Base-by-base conservation (phyloP, 2,797 vertebrate species). In the Masticophis lateralis region DNA sequence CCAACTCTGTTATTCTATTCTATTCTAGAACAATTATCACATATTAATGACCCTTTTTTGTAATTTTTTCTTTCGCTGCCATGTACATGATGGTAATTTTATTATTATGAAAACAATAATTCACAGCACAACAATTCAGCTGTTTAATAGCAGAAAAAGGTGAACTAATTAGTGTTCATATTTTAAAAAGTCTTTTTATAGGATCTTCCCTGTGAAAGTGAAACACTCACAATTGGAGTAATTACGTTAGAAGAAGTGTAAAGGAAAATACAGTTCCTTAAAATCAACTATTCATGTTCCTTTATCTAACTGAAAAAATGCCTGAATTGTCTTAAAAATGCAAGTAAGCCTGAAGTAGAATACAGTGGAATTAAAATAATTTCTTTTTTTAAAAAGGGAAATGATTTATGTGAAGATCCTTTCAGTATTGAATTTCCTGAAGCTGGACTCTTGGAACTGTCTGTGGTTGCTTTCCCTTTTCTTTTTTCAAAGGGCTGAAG, bases 251-350 rank as follows among this genome's bases (percentile, higher is more conserved):
- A 86, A 66, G 60, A 92, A 32, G 5, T 51, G 28, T 25, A 92
- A 92, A 91, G 47, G 4, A 27, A 92, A 86, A 92, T 51, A 87
- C 20, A 56, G 60, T 69, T 87, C 27, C 55, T 55, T 87, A 69
- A 66, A 92, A 69, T 9, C 60, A 92, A 51, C 91, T 88, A 32
- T 87, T 32, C 37, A 57, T 87, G 60, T 69, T 92, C 66, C 59
- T 66, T 69, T 87, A 53, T 88, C 86, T 86, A 86, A 94, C 25
- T 88, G 22, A 93, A 57, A 61, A 22, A 25, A 60, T 87, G n/a
- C 56, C 90, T 93, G 13, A 60, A 63, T 86, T 90, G 56, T 91
- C 56, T 94, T 69, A 92, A 56, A 18, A 69, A 12, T 18, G 11
- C 51, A 55, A 61, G 60, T 56, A 57, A 93, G 20, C 57, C 28